These are phyloP conservation scores for Magallana ariakensis DNA, from an alignment of 1,140 invertebrate species.

Conservation along the genomic window DNA sequence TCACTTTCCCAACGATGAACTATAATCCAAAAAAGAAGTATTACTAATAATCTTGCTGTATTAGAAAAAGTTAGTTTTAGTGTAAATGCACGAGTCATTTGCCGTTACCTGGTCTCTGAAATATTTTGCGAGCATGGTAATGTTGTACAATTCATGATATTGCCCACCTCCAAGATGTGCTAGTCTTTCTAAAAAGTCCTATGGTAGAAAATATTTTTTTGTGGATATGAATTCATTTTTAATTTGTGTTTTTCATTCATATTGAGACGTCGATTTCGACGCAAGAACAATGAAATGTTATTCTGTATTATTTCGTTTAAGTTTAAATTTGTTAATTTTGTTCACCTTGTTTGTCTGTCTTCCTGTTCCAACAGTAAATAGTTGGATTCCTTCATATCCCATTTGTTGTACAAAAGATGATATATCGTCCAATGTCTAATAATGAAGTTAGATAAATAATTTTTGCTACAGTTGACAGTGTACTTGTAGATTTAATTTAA, in stretches of 20 bases:
- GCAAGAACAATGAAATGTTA: too few species aligned
- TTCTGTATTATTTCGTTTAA: too few species aligned
- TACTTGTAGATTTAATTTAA: too few species aligned
- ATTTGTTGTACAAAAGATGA: background rate
- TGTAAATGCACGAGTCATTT: too few species aligned
- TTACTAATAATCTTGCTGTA: too few species aligned
- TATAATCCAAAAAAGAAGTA: background rate
- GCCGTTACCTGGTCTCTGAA: background rate
- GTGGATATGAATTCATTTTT: too few species aligned
- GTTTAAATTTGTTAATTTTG: too few species aligned
- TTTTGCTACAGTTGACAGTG: background rate
- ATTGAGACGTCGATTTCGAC: too few species aligned
- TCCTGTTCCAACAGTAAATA: constrained; percentile 2
- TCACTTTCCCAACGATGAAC: background rate
- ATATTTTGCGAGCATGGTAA: background rate
- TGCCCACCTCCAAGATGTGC: background rate
- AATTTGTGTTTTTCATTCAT: too few species aligned
- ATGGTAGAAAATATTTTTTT: background rate
- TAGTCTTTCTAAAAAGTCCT: background rate
- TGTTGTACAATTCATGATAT: background rate
- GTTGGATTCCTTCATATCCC: background rate
- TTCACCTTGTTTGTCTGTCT: background rate
- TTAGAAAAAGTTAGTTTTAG: too few species aligned
- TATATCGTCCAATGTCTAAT: background rate
- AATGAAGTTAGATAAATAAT: background rate